A percentile compares a stretch with the other conserved stretches of the same genome.
phyloP scores from a whole-genome alignment of 2,113 vertebrate species.

The Erythrocercus mccallii region DNA sequence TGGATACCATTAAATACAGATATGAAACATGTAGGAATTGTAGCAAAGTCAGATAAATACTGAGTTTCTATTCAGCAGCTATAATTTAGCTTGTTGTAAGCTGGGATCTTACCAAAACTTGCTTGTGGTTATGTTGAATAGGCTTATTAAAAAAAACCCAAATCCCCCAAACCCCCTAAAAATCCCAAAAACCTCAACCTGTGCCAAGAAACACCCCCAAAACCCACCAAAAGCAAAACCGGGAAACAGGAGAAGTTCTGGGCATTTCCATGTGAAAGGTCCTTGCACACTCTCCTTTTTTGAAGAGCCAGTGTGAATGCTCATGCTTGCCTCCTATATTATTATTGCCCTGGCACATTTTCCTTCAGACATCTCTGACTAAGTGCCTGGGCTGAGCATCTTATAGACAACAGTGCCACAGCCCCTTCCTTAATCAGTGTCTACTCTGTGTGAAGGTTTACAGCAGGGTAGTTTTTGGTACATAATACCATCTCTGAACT shows the following conservation, averaged over 20 bases:
- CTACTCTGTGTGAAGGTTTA: neutral
- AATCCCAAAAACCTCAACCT: rapidly evolving
- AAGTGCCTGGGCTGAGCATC: neutral
- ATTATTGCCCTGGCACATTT: neutral
- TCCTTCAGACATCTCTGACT: neutral
- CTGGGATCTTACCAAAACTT: neutral
- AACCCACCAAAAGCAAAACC: neutral
- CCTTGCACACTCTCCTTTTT: neutral
- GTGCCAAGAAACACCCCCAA: rapidly evolving
- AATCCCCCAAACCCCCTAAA: neutral
- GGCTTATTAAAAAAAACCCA: neutral
- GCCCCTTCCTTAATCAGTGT: neutral
- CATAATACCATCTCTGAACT: neutral
- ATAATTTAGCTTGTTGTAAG: neutral
- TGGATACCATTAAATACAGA: neutral
- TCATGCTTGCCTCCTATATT: neutral
- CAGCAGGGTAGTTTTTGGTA: neutral
- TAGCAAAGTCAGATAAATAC: neutral
- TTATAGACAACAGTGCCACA: neutral
- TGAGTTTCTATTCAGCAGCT: neutral
- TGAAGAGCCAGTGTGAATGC: neutral
- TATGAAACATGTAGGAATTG: neutral
- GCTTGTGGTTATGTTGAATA: neutral
- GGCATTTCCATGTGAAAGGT: rapidly evolving
- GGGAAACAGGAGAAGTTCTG: neutral